Base-by-base conservation (phyloP, 2,888 invertebrate genomes). In the Scrobipalpa atriplicella region DNA sequence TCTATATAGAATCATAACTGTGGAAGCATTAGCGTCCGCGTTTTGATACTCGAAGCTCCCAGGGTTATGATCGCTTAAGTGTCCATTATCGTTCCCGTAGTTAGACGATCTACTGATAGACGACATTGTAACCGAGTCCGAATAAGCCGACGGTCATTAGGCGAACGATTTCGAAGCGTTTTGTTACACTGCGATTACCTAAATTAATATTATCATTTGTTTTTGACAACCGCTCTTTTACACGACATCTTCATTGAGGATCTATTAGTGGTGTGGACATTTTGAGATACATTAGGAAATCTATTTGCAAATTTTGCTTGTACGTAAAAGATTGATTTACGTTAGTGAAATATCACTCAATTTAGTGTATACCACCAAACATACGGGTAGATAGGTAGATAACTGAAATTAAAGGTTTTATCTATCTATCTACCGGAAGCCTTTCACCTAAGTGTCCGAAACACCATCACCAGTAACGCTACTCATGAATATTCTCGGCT, bases 131-230 rank as follows among this genome's bases (percentile, higher is more conserved):
- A 81, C 77, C 75, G 79, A 80, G 74, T 75, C 77, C 76, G 70
- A 76, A 47, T 19, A 80, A 84, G 29, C 81, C 82, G 75, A 80
- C 79, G 77, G 78, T 83, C 87, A 86, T 90, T 87, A 89, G 76
- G 77, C 73, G 75, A 76, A 78, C 84, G 82, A 83, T 85, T 87
- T 83, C 75, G 77, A 84, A 79, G 82, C 83, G 82, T 84, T 86
- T 83, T 82, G 83, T 82, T 78, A 80, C 80, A 78, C 81, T 75
- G 78, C 77, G 79, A 75, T 80, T 75, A 75, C 80, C 78, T 75
- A 88, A 91, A 91, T 90, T 89, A 89, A 90, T 90, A 90, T 87
- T 90, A 90, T 87, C 80, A 87, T 90, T 87, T 85, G 81, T 79
- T 75, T 75, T 75, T 82, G 83, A 87, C 84, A 81, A 82, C 82